These are phyloP conservation scores for Ypsolopha scabrella DNA, from an alignment of 2,888 invertebrate species.

Conservation along the genomic window DNA sequence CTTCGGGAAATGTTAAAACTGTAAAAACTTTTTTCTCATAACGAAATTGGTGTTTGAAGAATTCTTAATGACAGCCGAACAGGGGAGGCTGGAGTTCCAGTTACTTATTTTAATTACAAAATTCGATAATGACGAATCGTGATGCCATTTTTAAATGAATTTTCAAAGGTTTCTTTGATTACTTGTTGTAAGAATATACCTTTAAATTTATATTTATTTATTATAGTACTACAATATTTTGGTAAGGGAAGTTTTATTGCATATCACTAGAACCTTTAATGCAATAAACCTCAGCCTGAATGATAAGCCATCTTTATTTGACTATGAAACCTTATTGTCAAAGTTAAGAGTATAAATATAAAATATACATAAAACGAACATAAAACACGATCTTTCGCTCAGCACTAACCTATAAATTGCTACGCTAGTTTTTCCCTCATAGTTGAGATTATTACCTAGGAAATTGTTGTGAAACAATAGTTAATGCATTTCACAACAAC, in stretches of 20 bases:
- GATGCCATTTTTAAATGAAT: background rate
- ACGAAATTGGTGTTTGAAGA: slow-evolving; percentile 35
- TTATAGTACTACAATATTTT: background rate
- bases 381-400: slow-evolving; percentile 9
- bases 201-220: background rate
- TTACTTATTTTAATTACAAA: slow-evolving; percentile 40
- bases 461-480: background rate
- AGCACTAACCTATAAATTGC: slow-evolving; percentile 5
- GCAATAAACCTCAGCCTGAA: background rate
- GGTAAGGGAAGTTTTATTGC: background rate
- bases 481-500: too few relatives aligned
- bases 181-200: background rate
- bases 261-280: too few relatives aligned
- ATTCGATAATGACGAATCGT: slow-evolving; percentile 23
- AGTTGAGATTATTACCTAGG: too few relatives aligned
- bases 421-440: background rate
- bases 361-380: slow-evolving; percentile 2
- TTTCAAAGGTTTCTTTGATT: background rate
- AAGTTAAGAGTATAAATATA: background rate
- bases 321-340: background rate
- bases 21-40: slow-evolving; percentile 5
- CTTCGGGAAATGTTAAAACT: too few relatives aligned
- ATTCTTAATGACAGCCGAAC: slow-evolving; percentile 22
- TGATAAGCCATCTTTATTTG: background rate
- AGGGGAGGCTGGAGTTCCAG: slow-evolving; percentile 23